Evolutionary conservation across 2,888 invertebrate species (phyloP).

Genomic region (Yponomeuta cagnagella): DNA sequence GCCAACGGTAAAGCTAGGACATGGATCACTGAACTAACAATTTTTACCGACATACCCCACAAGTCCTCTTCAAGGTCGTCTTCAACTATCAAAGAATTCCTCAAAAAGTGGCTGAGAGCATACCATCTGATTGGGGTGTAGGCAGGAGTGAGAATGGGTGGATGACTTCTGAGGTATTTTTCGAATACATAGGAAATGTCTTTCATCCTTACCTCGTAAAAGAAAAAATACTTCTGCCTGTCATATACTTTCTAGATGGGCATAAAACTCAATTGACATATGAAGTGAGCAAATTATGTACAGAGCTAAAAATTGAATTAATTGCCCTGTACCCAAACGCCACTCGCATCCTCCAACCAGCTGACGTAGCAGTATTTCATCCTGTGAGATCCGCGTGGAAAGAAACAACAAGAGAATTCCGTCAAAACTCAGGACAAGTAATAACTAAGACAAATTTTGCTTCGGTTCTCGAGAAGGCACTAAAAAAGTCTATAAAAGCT

Average conservation of each 20-base stretch:
- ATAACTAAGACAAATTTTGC: too few species aligned
- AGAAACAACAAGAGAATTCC: too few species aligned
- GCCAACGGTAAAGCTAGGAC: too few species aligned
- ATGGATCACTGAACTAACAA: too few species aligned
- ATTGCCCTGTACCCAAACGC: constrained; percentile 26
- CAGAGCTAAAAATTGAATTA: constrained; percentile 23
- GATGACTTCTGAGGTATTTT: constrained; percentile 34
- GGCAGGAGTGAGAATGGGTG: constrained; percentile 33
- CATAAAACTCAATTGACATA: constrained; percentile 30
- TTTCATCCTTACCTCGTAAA: constrained; percentile 26
- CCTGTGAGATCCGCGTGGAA: too few species aligned
- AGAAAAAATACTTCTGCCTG: constrained; percentile 27
- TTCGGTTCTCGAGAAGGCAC: too few species aligned
- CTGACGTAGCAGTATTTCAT: too few species aligned
- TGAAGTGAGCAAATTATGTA: constrained; percentile 27
- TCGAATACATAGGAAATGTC: constrained; percentile 29
- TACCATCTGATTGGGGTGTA: constrained; percentile 29
- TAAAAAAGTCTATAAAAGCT: too few species aligned
- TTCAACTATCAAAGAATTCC: constrained; percentile 29
- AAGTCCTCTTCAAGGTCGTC: too few species aligned
- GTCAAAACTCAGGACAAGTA: too few species aligned
- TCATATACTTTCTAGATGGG: constrained; percentile 32
- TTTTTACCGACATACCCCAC: too few species aligned
- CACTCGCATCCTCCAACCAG: too few species aligned
- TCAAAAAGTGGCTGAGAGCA: constrained; percentile 24